Percentiles rank a stretch among this genome's conserved stretches.
Evolutionary conservation across 2,113 vertebrate species (phyloP).

Genomic region (Ornithorhynchus anatinus): DNA sequence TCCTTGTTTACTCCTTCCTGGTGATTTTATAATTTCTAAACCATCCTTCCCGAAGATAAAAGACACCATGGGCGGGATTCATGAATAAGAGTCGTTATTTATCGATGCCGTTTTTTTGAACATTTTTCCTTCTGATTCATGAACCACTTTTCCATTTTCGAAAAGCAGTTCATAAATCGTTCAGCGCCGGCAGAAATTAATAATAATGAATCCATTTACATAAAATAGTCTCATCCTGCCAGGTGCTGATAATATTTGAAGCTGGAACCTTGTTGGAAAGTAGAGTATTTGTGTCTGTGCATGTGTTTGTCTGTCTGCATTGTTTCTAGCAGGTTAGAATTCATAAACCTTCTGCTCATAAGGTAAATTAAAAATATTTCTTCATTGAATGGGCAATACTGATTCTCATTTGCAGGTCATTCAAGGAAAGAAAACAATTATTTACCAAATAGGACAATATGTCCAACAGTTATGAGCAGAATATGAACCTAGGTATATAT

Average conservation of each 20-base stretch:
- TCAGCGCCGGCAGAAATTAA: conserved; percentile 75
- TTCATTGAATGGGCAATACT: not conserved
- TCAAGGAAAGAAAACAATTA: not conserved
- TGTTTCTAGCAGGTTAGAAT: conserved; percentile 54
- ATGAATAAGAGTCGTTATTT: conserved; percentile 76
- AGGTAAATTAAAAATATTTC: conserved; percentile 43
- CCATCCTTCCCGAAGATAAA: conserved; percentile 65
- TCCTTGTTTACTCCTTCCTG: conserved; percentile 32
- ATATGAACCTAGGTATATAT: too few relatives aligned
- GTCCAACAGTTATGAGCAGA: too few relatives aligned
- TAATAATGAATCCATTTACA: conserved; percentile 79
- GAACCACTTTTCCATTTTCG: conserved; percentile 70
- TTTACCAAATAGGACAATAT: not conserved
- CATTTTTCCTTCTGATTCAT: conserved; percentile 77
- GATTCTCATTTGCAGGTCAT: not conserved
- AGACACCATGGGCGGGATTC: conserved; percentile 68
- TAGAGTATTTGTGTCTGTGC: not conserved
- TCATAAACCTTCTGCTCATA: conserved; percentile 42
- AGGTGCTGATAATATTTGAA: conserved; percentile 67
- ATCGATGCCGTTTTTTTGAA: conserved; percentile 72
- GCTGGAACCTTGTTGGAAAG: conserved; percentile 47
- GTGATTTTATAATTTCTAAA: conserved; percentile 58
- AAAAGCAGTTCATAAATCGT: conserved; percentile 77
- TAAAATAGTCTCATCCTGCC: conserved; percentile 73
- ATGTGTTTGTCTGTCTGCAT: not conserved